Percentiles rank a stretch among this genome's conserved stretches.
Evolutionary conservation across 2,113 vertebrate genomes (phyloP).

Genomic region (Hirundichthys speculiger): DNA sequence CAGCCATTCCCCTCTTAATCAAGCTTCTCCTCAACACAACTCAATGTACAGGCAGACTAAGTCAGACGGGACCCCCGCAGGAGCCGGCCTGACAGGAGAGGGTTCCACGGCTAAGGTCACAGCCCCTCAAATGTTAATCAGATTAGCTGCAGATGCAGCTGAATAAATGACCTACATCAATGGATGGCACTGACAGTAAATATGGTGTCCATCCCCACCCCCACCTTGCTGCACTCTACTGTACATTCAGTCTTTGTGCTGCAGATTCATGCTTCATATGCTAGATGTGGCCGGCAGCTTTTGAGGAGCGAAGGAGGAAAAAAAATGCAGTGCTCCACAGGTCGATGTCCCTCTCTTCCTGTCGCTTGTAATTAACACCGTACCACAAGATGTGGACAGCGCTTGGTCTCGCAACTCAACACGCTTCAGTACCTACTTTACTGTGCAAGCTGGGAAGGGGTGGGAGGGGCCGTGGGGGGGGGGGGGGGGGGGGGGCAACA

Average conservation of each 20-base stretch:
- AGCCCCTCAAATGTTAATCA: conserved; percentile 71
- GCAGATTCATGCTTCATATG: conserved; percentile 52
- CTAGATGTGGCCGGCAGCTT: conserved; percentile 46
- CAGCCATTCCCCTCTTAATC: not conserved
- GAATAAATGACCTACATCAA: conserved; percentile 82
- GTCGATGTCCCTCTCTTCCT: conserved; percentile 72
- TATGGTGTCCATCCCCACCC: conserved; percentile 65
- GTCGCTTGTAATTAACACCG: conserved; percentile 70
- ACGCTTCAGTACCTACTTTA: conserved; percentile 61
- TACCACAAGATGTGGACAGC: conserved; percentile 42
- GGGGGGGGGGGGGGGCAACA: conserved; percentile 44
- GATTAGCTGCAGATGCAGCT: conserved; percentile 74
- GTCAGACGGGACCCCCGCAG: conserved; percentile 11
- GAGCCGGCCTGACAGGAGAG: conserved; percentile 27
- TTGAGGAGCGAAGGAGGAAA: conserved; percentile 42
- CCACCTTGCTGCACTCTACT: conserved; percentile 51
- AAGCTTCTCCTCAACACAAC: conserved; percentile 8
- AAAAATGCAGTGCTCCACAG: conserved; percentile 56
- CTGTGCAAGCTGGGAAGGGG: conserved; percentile 43
- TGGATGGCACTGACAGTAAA: conserved; percentile 75
- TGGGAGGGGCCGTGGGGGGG: conserved; percentile 44
- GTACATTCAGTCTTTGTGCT: conserved; percentile 50
- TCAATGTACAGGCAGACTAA: conserved; percentile 5
- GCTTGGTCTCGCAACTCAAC: conserved; percentile 50
- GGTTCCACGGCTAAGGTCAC: conserved; percentile 58